Base-by-base conservation (phyloP, 2,888 invertebrate species). In the Celastrina argiolus region DNA sequence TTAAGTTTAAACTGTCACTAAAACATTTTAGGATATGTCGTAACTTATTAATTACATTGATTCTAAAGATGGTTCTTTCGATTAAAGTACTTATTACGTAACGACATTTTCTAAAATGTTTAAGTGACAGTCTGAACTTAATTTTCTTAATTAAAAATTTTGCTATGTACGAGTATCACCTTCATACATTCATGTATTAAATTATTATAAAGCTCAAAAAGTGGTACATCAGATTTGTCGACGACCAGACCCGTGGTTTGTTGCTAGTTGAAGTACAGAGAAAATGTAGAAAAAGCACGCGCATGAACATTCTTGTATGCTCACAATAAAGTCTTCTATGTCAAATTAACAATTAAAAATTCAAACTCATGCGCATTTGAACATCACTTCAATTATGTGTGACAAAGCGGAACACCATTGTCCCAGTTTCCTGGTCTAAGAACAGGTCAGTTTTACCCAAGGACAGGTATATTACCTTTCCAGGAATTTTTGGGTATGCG, bases 401-500 rank as follows among this genome's bases (percentile, higher is more conserved):
- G 58, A 58, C 58, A 58, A 58, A 58, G 58, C 31, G 58, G 58
- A 58, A 58, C 58, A 28, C 31, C 58, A 58, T 58, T 58, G 58
- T 58, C 58, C 58, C 58, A 16, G 16, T 58, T 58, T 58, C 58
- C 58, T 58, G 58, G 28, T 58, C 28, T 58, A n/a, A 31, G 58
- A 58, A 58, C 58, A 58, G 31, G 58, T 58, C 58, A 58, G 58
- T 58, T 58, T 58, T 58, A 56, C 56, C 56, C 8, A n/a, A 8
- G 58, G 31, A 58, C 58, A 58, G 58, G 58, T 58, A 58, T 31
- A 31, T 31, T 31, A 58, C 58, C 58, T 58, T 58, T 58, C 58
- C 31, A n/a, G 58, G 58, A 58, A 58, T 58, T 58, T 58, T 16
- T 28, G 51, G 28, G 28, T 58, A 58, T 28, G 58, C 58, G 8